Base-by-base conservation (phyloP, 2,113 vertebrate genomes). In the Boulengeromyrus knoepffleri region DNA sequence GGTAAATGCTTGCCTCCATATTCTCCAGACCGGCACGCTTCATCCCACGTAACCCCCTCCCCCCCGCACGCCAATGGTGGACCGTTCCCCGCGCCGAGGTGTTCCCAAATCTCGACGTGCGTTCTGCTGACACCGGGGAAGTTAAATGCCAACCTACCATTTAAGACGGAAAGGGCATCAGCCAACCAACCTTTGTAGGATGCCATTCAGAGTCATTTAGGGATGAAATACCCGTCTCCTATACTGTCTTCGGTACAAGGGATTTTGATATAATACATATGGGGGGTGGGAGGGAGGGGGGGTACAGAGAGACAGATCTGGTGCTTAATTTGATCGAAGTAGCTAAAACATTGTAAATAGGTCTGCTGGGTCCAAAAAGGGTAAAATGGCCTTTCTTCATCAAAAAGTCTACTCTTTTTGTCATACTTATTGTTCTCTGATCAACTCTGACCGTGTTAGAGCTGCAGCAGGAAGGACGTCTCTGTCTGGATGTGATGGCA, bases 101-200 rank as follows among this genome's bases (percentile, higher is more conserved):
- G 93, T 94, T 24, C 94, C 94, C 95, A 95, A 93, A 95, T 95
- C 94, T 93, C 94, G 94, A 95, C 94, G 94, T 95, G 95, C 92
- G 95, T 95, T 96, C 94, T 94, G 95, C 95, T 97, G 95, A 96
- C 95, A 96, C 91, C 91, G 94, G 94, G 95, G 94, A 95, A 96
- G 96, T 94, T 96, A 97, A 97, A 97, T 97, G 96, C 96, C 96
- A 97, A 94, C 94, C 94, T 97, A 97, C 96, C 96, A 96, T 97
- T 96, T 97, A 96, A 96, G 94, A 96, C 92, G 94, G 95, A 97
- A 97, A 96, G 96, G 95, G 94, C 96, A 96, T 93, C 92, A 50
- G 95, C 95, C 93, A 94, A 94, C 95, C 94, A 96, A 95, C 95
- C 95, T 96, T 96, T 96, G 96, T 95, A 94, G 96, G 94, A 94